Base-by-base conservation (phyloP, 2,797 vertebrate species). In the Darevskia nairensis region DNA sequence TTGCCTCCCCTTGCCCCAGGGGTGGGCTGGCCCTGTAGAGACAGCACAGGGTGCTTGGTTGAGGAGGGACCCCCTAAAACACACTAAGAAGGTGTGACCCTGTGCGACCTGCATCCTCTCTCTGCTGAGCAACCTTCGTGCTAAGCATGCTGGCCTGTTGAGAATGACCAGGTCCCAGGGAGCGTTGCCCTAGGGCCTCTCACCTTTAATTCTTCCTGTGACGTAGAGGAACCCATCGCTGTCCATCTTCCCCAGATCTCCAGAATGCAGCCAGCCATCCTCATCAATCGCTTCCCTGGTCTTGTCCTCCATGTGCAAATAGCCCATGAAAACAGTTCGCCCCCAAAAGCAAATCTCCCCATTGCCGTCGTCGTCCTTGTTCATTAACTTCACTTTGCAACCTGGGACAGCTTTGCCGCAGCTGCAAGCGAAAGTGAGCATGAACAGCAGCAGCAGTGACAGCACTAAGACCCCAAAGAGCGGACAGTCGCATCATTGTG, bases 311-410 rank as follows among this genome's bases (percentile, higher is more conserved):
- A 98, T 97, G 95, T 98, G 98, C 85, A 98, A 96, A 91, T 98
- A 98, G 85, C 98, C 98, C 98, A 98, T 98, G 95, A 98, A 98
- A 94, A 98, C 85, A 17, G 96, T 98, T 44, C 98, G 97, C 85
- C 98, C 98, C 98, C 98, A 98, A 89, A 98, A 97, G 92, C 98
- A 98, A 92, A 98, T 96, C 95, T 99, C 97, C 7, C 98, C 98
- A 0, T 91, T 95, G 82, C 97, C 98, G 1, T 97, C 95, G 0
- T 84, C 4, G 2, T 98, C 97, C 82, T 97, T 19, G 2, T 98
- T 96, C 32, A 95, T 90, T 82, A 98, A 85, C 94, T 98, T 98
- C 81, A 96, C 97, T 72, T 88, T 96, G 95, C 98, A 98, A 89
- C 98, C 98, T 10, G 98, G 97, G 72, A 97, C 96, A 90, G 96